A percentile compares a stretch with the other conserved stretches of the same genome.
Evolutionary conservation across 1,140 invertebrate genomes (phyloP).

Genomic region (Wiebesia pumilae): DNA sequence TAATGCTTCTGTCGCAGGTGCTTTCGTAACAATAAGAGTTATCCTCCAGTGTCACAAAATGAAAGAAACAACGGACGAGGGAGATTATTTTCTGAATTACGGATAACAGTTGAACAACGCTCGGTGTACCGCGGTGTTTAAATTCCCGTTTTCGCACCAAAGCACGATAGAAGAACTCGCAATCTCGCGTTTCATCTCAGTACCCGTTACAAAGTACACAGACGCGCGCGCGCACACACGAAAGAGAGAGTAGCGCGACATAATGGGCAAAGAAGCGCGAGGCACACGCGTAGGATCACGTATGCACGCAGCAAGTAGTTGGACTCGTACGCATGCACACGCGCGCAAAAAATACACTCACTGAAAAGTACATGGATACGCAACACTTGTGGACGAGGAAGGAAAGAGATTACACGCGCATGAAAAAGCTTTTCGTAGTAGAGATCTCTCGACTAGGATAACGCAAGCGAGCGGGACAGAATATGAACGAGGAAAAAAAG

Average conservation of each 20-base stretch:
- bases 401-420: constrained; percentile 43
- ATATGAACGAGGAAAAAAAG: constrained; percentile 6
- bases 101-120: no score
- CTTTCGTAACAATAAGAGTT: no score
- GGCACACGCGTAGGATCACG: neutral
- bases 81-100: no score
- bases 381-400: constrained; percentile 6
- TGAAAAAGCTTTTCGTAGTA: constrained; percentile 48
- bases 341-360: constrained; percentile 16
- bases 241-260: neutral
- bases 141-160: neutral
- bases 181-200: constrained; percentile 17
- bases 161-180: constrained; percentile 23
- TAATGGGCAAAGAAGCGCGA: neutral
- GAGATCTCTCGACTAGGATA: constrained; percentile 3
- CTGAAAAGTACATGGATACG: neutral
- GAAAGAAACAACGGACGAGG: no score
- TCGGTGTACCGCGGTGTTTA: neutral
- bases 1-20: no score
- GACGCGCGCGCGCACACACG: neutral
- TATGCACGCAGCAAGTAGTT: neutral
- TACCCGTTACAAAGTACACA: neutral
- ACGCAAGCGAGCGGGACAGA: constrained; percentile 32
- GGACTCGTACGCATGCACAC: neutral
- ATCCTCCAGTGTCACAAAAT: no score